These are phyloP conservation scores for Zaprionus tsacasi DNA, from an alignment of 1,140 invertebrate species.

Conservation along the genomic window DNA sequence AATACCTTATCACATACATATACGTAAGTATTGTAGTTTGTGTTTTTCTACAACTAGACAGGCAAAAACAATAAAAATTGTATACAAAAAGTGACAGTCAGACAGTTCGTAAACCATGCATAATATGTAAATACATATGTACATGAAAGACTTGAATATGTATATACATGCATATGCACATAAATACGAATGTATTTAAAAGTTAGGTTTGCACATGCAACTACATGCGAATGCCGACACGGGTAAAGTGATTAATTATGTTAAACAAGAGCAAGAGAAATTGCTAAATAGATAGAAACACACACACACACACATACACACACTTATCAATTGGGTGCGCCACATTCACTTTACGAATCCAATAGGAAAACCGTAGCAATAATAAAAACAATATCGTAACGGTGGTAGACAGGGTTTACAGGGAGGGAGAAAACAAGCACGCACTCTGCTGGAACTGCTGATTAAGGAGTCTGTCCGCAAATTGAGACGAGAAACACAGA, in stretches of 20 bases:
- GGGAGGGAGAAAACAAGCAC: constrained; percentile 8
- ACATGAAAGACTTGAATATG: background rate
- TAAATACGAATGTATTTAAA: constrained; percentile 40
- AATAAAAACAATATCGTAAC: constrained; percentile 18
- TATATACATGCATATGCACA: no score
- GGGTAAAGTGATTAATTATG: constrained; percentile 65
- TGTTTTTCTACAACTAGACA: background rate
- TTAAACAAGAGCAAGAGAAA: constrained; percentile 53
- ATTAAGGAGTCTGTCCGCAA: constrained; percentile 59
- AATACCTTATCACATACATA: constrained; percentile 52
- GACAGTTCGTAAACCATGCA: constrained; percentile 35
- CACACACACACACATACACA: background rate
- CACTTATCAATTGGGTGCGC: constrained; percentile 72
- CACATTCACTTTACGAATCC: constrained; percentile 62
- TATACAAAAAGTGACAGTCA: constrained; percentile 27
- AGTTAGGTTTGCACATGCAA: constrained; percentile 41
- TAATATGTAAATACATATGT: constrained; percentile 32
- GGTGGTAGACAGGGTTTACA: background rate
- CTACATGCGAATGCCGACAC: constrained; percentile 43
- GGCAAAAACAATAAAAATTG: constrained; percentile 33
- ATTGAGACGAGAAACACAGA: constrained; percentile 21
- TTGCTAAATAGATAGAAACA: constrained; percentile 36
- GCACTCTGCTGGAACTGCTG: constrained; percentile 32
- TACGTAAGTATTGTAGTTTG: constrained; percentile 1
- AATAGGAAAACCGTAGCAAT: constrained; percentile 22